A percentile compares a stretch with the other conserved stretches of the same genome.
Conservation (phyloP, 1,140 invertebrate species). For the Scaptomyza hsui region DNA sequence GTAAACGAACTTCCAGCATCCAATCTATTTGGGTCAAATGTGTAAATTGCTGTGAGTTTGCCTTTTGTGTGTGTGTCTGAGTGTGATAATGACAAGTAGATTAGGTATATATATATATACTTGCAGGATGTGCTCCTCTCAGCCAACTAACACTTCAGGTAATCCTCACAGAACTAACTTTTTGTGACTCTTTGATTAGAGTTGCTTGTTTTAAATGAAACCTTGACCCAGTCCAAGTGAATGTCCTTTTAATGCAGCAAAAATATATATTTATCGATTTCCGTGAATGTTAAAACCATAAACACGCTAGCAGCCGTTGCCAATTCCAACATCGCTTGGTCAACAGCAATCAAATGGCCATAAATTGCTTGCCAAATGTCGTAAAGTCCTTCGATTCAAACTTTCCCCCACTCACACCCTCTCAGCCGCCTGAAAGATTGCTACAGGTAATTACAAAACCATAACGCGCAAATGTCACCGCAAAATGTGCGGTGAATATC, state of each 20-base stretch:
- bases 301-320: constrained; percentile 16
- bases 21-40: constrained; percentile 26
- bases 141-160: neutral
- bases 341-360: constrained; percentile 49
- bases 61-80: constrained; percentile 2
- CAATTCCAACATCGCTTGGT: constrained; percentile 15
- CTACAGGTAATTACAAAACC: constrained; percentile 62
- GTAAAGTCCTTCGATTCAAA: constrained; percentile 11
- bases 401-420: neutral
- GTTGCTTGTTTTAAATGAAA: neutral
- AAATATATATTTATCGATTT: neutral
- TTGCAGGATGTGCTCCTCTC: neutral
- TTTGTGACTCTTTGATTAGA: neutral
- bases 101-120: constrained; percentile 7
- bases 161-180: neutral
- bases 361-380: constrained; percentile 41
- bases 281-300: constrained; percentile 37
- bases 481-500: constrained; percentile 53
- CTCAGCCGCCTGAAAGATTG: constrained; percentile 14
- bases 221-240: constrained; percentile 22
- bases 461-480: constrained; percentile 62
- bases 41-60: constrained; percentile 5
- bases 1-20: neutral
- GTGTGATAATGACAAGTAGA: constrained; percentile 30
- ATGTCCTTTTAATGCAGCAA: constrained; percentile 5